Conservation (phyloP, 2,888 invertebrate genomes). For the Sacculina carcini region DNA sequence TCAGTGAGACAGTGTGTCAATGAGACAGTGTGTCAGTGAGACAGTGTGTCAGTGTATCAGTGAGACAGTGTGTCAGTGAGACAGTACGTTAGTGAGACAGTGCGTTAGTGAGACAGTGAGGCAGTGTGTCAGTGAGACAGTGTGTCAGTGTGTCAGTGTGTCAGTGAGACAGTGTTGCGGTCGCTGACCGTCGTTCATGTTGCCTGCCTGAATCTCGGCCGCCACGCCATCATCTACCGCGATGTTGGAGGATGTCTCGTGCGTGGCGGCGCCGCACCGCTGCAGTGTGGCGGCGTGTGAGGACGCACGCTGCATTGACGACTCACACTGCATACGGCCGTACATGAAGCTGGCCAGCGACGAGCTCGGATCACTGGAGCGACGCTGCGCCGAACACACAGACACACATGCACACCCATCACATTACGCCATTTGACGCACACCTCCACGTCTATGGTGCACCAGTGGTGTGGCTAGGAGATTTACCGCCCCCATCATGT, state of each 20-base stretch:
- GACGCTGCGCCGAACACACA: constrained; percentile 27
- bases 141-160: too few species aligned
- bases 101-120: too few species aligned
- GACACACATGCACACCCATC: not conserved
- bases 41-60: too few species aligned
- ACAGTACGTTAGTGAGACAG: too few species aligned
- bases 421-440: not conserved
- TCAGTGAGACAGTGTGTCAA: too few species aligned
- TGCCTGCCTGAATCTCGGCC: too few species aligned
- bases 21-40: too few species aligned
- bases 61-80: too few species aligned
- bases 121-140: too few species aligned
- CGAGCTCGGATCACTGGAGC: constrained; percentile 77
- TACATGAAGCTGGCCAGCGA: constrained; percentile 60
- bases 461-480: constrained; percentile 51
- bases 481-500: too few species aligned
- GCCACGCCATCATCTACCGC: constrained; percentile 74
- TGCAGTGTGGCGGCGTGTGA: constrained; percentile 82
- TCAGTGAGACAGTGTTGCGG: too few species aligned
- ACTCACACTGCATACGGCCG: constrained; percentile 54
- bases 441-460: constrained; percentile 16
- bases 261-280: constrained; percentile 49
- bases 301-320: constrained; percentile 33
- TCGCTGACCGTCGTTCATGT: too few species aligned
- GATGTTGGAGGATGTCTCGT: constrained; percentile 81